A percentile compares a stretch with the other conserved stretches of the same genome.
Evolutionary conservation across 2,888 invertebrate species (phyloP).

Genomic region (Platycheirus rosarum): DNA sequence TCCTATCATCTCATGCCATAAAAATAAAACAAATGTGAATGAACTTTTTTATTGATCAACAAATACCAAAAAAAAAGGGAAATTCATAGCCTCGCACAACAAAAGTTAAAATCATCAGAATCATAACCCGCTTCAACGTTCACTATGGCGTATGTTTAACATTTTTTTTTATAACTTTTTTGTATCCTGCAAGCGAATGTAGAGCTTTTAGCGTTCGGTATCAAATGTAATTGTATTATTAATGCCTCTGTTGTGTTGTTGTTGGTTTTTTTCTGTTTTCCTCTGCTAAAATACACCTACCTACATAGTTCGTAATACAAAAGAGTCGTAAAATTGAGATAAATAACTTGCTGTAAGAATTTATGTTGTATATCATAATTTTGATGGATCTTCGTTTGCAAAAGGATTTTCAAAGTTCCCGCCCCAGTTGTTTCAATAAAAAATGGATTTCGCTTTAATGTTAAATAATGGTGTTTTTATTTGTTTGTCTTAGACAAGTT

Average conservation of each 20-base stretch:
- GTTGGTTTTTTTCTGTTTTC: neutral
- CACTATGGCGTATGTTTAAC: conserved; percentile 38
- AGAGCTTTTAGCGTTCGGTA: neutral
- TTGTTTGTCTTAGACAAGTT: too few relatives aligned
- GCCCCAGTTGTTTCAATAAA: too few relatives aligned
- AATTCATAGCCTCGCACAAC: neutral
- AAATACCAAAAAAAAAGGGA: neutral
- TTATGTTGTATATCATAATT: conserved; percentile 15
- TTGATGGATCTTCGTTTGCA: conserved; percentile 10
- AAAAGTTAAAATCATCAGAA: neutral
- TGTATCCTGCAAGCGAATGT: neutral
- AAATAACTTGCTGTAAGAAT: conserved; percentile 7
- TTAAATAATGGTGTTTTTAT: too few relatives aligned
- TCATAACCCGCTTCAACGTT: neutral
- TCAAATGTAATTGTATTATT: neutral
- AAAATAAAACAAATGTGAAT: conserved; percentile 12
- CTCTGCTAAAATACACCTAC: neutral
- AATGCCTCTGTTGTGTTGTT: neutral
- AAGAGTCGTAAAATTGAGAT: conserved; percentile 14
- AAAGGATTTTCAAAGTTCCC: neutral
- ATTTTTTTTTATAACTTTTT: conserved; percentile 10
- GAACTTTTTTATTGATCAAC: neutral
- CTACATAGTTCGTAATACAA: neutral
- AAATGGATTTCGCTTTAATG: too few relatives aligned
- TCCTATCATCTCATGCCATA: conserved; percentile 2